A percentile compares a stretch with the other conserved stretches of the same genome.
These are phyloP conservation scores for Nemotelus nigrinus DNA, from an alignment of 2,888 invertebrate species.

Conservation along the genomic window DNA sequence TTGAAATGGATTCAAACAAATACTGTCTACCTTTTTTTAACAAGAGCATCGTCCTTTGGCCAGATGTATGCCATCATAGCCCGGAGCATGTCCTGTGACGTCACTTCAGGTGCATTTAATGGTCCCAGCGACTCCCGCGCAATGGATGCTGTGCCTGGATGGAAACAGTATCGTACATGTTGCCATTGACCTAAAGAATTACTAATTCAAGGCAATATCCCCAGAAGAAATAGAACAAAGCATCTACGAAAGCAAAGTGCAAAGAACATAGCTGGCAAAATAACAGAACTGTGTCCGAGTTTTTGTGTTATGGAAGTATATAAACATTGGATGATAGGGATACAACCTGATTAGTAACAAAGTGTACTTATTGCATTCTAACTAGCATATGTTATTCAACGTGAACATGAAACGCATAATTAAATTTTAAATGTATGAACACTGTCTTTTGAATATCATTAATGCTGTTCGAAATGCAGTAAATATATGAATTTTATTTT, in stretches of 20 bases:
- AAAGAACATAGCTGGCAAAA: constrained; percentile 8
- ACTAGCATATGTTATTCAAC: background rate
- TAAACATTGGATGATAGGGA: constrained; percentile 22
- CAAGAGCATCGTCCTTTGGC: constrained; percentile 79
- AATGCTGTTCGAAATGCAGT: background rate
- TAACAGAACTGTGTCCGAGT: background rate
- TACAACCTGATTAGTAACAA: constrained; percentile 37
- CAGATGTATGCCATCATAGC: constrained; percentile 94
- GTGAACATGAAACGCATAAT: background rate
- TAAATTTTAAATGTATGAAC: too few species aligned
- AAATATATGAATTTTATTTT: background rate
- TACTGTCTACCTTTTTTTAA: constrained; percentile 58
- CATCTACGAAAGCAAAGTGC: constrained; percentile 44
- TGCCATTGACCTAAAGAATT: constrained; percentile 62
- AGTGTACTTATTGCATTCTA: background rate
- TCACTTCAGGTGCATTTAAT: constrained; percentile 71
- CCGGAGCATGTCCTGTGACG: constrained; percentile 81
- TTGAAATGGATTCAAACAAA: constrained; percentile 11
- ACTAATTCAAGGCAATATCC: constrained; percentile 63
- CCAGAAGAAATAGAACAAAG: constrained; percentile 43
- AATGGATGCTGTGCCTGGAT: constrained; percentile 79
- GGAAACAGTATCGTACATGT: constrained; percentile 82
- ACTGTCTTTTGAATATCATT: background rate
- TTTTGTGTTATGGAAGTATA: constrained; percentile 2
- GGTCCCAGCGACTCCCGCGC: constrained; percentile 70